Conservation (phyloP, 2,888 invertebrate genomes). For the Amiota communis region DNA sequence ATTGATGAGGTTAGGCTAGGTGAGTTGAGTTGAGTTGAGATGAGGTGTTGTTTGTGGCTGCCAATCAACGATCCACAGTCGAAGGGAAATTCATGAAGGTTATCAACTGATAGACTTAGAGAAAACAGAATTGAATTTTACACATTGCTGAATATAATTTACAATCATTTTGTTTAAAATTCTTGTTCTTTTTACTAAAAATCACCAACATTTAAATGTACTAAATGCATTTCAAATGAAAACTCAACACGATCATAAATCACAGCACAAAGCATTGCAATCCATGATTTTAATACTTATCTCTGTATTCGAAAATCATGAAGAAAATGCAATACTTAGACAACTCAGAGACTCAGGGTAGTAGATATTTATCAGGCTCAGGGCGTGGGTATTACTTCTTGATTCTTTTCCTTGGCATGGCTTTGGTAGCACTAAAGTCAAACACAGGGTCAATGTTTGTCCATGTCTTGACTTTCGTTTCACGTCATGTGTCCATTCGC, state of each 20-base stretch:
- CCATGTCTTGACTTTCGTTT: conserved; percentile 55
- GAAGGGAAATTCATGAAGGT: background rate
- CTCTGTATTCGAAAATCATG: background rate
- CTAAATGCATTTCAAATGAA: conserved; percentile 54
- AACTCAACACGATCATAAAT: conserved; percentile 53
- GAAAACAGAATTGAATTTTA: background rate
- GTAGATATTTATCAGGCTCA: background rate
- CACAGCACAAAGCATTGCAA: conserved; percentile 39
- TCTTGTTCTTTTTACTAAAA: background rate
- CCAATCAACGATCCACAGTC: background rate
- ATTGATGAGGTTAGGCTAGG: conserved; percentile 36
- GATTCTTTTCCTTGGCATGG: conserved; percentile 27
- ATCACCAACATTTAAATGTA: conserved; percentile 31
- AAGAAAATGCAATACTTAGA: conserved; percentile 27
- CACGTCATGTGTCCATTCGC: background rate
- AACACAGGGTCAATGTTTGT: conserved; percentile 24
- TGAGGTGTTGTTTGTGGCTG: background rate
- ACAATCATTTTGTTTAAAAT: conserved; percentile 43
- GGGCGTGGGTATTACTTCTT: conserved; percentile 16
- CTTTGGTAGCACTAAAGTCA: conserved; percentile 44
- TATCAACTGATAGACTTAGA: background rate
- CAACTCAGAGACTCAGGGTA: background rate
- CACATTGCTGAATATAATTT: conserved; percentile 51
- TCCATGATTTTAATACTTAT: background rate
- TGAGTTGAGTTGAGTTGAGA: background rate